These are phyloP conservation scores for Eueremaeus valkanovi DNA, from an alignment of 2,888 invertebrate genomes.

Conservation along the genomic window DNA sequence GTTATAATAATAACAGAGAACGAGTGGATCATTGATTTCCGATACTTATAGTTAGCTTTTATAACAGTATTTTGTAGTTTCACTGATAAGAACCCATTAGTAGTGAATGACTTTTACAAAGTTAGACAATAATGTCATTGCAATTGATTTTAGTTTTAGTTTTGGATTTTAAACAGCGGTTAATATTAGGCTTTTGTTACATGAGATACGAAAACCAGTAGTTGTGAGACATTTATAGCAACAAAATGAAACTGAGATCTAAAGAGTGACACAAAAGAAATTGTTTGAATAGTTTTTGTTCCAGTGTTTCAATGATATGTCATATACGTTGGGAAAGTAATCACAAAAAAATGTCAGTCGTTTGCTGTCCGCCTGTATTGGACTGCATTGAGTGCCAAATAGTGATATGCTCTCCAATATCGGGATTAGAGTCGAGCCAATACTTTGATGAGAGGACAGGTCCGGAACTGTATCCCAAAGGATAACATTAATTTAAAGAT, in stretches of 20 bases:
- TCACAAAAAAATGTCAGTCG: neutral
- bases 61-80: neutral
- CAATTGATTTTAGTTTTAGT: constrained; percentile 27
- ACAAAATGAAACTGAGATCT: neutral
- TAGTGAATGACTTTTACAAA: constrained; percentile 1
- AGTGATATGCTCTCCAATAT: neutral
- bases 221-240: no score
- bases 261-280: neutral
- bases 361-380: no score
- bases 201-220: neutral
- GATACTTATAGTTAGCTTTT: constrained; percentile 28
- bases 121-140: constrained; percentile 14
- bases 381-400: neutral
- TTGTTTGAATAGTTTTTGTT: neutral
- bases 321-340: neutral
- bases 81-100: constrained; percentile 26
- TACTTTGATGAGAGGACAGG: constrained; percentile 10
- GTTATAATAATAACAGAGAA: constrained; percentile 15
- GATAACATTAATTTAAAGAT: constrained; percentile 25
- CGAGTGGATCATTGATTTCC: constrained; percentile 26
- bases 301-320: neutral
- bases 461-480: constrained; percentile 32
- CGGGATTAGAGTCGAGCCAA: constrained; percentile 5
- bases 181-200: neutral
- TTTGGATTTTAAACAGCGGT: neutral